Conservation (phyloP, 2,797 vertebrate species). For the Hipposideros larvatus region DNA sequence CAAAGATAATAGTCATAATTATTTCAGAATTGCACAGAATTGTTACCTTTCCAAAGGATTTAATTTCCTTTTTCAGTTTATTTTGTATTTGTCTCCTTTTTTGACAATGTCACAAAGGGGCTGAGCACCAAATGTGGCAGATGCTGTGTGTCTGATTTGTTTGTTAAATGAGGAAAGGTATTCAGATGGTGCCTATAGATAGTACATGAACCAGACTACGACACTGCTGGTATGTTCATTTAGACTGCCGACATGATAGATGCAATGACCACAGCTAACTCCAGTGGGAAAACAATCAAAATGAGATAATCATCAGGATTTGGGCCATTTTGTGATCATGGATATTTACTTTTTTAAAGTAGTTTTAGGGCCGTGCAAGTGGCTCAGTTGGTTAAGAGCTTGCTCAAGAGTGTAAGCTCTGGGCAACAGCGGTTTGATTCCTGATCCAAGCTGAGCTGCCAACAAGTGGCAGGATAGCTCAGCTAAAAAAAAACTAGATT, state of each 20-base stretch:
- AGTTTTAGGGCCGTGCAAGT: no score
- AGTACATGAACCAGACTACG: constrained; percentile 2
- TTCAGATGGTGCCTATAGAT: constrained; percentile 43
- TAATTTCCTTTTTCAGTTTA: neutral
- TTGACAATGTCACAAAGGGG: constrained; percentile 11
- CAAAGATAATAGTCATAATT: neutral
- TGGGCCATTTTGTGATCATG: constrained; percentile 15
- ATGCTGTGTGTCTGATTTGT: constrained; percentile 33
- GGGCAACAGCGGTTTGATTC: no score
- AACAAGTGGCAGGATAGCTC: no score
- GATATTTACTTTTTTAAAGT: neutral
- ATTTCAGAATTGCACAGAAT: constrained; percentile 12
- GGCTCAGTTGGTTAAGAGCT: no score
- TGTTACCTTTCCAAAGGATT: neutral
- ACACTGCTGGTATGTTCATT: constrained; percentile 19
- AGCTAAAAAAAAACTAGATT: neutral
- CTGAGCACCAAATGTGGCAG: constrained; percentile 41
- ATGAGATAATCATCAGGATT: constrained; percentile 12
- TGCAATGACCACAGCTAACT: neutral
- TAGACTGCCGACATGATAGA: constrained; percentile 27
- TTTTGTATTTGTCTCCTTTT: neutral
- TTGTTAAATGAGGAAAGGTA: constrained; percentile 31
- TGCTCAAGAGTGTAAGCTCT: no score
- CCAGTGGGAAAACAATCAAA: neutral
- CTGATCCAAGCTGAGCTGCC: no score